Evolutionary conservation across 2,888 invertebrate genomes (phyloP), one percentile per base, ranked within the genome.

Genomic region (Exocentrus adspersus): DNA sequence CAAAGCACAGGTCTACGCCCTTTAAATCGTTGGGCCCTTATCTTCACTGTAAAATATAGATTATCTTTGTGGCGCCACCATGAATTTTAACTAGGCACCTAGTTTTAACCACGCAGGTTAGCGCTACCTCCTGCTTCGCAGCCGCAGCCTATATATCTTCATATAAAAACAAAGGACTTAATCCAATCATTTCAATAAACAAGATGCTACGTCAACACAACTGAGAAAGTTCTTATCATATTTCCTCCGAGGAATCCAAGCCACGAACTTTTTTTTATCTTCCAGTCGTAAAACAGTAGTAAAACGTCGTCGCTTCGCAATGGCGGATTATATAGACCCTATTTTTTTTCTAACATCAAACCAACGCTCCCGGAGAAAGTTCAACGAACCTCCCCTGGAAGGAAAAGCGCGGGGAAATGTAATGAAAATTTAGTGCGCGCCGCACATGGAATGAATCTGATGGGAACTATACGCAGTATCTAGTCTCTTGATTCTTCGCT

Each of bases 271-370:
- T 45, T n/a, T 46, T 45, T 57, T 45, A 57, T 57, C 46, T 57
- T 57, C 57, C 14, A 43, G 57, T 32, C 57, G 46, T 57, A 57
- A 57, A 57, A 57, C 57, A 14, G 21, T 19, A 30, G 32, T 46
- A 57, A 57, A 57, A 57, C 46, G 30, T 57, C 46, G 57, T 46
- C 43, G 57, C 46, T 30, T 32, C 42, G 46, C 19, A 57, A 20
- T 32, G 17, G 19, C 20, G 28, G 30, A 54, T 54, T 54, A 45
- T 45, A 32, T 19, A 28, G 12, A 14, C 9, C 30, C 5, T 1
- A 6, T 7, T 30, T 46, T 53, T 42, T 57, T 46, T 45, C 32
- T 19, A 17, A 43, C 12, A 37, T 43, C 20, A 24, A 54, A 21
- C 54, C 17, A 43, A 14, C 54, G 54, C 43, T 32, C 32, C 21